Evolutionary conservation across 1,140 invertebrate species (phyloP).

Genomic region (Drosophila murphyi): DNA sequence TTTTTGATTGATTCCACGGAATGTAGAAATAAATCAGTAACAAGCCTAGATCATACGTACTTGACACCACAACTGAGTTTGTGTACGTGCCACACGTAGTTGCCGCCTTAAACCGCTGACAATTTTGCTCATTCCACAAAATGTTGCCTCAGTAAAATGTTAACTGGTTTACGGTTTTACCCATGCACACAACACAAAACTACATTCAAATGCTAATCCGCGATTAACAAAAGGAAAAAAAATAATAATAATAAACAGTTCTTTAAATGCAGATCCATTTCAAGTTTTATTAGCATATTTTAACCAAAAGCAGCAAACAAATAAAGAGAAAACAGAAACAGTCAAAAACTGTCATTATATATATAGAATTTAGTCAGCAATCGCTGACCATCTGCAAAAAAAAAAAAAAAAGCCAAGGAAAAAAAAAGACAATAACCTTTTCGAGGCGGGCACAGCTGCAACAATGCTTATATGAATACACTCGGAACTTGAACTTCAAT

Average conservation of each 20-base stretch:
- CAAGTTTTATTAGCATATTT: slow-evolving; percentile 55
- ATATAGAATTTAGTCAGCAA: slow-evolving; percentile 12
- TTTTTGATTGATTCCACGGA: too few relatives aligned
- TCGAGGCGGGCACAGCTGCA: not conserved
- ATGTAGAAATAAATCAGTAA: too few relatives aligned
- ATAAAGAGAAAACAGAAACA: slow-evolving; percentile 26
- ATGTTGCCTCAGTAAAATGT: slow-evolving; percentile 2
- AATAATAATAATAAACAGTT: slow-evolving; percentile 2
- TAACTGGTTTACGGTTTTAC: slow-evolving; percentile 63
- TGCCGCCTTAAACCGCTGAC: too few relatives aligned
- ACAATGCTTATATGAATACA: not conserved
- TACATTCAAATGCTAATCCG: slow-evolving; percentile 72
- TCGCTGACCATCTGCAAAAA: slow-evolving; percentile 3
- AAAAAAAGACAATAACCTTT: slow-evolving; percentile 62
- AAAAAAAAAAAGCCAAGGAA: slow-evolving; percentile 1
- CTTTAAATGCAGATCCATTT: slow-evolving; percentile 51
- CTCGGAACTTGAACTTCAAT: slow-evolving; percentile 14
- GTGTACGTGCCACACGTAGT: not conserved
- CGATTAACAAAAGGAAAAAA: slow-evolving; percentile 11
- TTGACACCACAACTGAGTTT: slow-evolving; percentile 17
- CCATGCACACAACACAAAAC: slow-evolving; percentile 39
- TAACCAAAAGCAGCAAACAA: slow-evolving; percentile 29
- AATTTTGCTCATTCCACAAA: not conserved
- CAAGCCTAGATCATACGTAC: slow-evolving; percentile 3
- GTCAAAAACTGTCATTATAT: slow-evolving; percentile 34